phyloP scores from a whole-genome alignment of 2,113 vertebrate species.

The Sarotherodon lohbergeri region DNA sequence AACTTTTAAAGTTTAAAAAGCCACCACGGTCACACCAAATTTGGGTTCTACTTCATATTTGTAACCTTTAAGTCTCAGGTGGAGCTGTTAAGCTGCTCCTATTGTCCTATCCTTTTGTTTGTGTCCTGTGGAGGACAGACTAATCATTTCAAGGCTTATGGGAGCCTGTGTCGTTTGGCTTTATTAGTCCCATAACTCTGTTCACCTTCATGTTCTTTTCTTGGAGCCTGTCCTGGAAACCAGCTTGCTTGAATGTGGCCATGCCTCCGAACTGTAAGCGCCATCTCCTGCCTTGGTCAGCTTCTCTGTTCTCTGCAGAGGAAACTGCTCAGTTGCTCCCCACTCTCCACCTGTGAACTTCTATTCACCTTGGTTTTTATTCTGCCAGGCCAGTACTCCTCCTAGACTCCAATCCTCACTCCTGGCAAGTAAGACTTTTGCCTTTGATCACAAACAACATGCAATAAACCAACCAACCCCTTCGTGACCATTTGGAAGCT shows the following conservation, averaged over 20 bases:
- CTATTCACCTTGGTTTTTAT: rapidly evolving
- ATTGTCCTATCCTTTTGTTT: neutral
- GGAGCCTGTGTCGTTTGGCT: neutral
- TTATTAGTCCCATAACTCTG: neutral
- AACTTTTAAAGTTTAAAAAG: neutral
- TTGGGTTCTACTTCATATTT: neutral
- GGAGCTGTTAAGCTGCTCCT: neutral
- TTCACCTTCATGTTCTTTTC: neutral
- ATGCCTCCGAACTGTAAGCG: neutral
- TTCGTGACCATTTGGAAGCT: neutral
- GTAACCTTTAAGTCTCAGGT: neutral
- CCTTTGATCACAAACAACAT: neutral
- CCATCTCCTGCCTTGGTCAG: neutral
- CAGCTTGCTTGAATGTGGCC: neutral
- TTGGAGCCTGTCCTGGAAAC: neutral
- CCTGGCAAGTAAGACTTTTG: neutral
- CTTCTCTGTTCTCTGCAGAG: neutral
- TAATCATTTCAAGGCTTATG: neutral
- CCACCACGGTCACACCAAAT: neutral
- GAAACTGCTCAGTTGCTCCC: neutral
- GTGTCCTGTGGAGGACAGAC: neutral
- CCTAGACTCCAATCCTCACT: neutral
- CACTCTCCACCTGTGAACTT: neutral
- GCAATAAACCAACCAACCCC: neutral
- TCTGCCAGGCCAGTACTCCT: neutral